phyloP scores from a whole-genome alignment of 2,888 invertebrate species.

The Pollenia angustigena region DNA sequence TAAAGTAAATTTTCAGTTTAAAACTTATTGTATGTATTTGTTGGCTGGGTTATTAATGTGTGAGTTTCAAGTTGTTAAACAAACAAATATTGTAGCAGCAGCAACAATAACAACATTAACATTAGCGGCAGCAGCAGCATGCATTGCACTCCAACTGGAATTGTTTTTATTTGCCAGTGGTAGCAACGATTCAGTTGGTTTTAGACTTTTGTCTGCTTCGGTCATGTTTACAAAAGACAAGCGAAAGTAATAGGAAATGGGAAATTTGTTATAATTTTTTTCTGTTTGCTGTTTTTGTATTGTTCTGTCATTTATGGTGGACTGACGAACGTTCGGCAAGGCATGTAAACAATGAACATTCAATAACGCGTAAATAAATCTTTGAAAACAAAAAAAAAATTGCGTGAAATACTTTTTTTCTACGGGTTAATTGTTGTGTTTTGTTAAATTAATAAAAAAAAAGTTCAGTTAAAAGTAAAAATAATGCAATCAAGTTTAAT shows the following conservation, averaged over 20 bases:
- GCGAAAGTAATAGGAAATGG: slow-evolving; percentile 23
- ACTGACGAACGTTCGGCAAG: not conserved
- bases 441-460: not conserved
- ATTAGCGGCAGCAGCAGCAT: slow-evolving; percentile 33
- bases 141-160: slow-evolving; percentile 72
- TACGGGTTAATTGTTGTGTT: not conserved
- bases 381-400: slow-evolving; percentile 22
- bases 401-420: slow-evolving; percentile 44
- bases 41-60: slow-evolving; percentile 44
- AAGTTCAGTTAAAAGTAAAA: not conserved
- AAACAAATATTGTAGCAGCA: slow-evolving; percentile 58
- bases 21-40: not conserved
- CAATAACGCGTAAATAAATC: slow-evolving; percentile 38
- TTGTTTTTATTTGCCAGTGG: slow-evolving; percentile 67
- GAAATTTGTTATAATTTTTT: slow-evolving; percentile 10
- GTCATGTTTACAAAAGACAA: slow-evolving; percentile 59
- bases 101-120: slow-evolving; percentile 32
- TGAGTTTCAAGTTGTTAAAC: slow-evolving; percentile 61
- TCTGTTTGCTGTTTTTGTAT: slow-evolving; percentile 33
- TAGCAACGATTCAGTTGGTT: slow-evolving; percentile 70
- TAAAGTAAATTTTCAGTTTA: not conserved
- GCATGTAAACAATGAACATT: slow-evolving; percentile 49
- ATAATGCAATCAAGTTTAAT: not conserved
- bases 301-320: slow-evolving; percentile 19
- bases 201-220: slow-evolving; percentile 70